A percentile compares a stretch with the other conserved stretches of the same genome.
These are phyloP conservation scores for Brenthis daphne DNA, from an alignment of 2,888 invertebrate species.

Conservation along the genomic window DNA sequence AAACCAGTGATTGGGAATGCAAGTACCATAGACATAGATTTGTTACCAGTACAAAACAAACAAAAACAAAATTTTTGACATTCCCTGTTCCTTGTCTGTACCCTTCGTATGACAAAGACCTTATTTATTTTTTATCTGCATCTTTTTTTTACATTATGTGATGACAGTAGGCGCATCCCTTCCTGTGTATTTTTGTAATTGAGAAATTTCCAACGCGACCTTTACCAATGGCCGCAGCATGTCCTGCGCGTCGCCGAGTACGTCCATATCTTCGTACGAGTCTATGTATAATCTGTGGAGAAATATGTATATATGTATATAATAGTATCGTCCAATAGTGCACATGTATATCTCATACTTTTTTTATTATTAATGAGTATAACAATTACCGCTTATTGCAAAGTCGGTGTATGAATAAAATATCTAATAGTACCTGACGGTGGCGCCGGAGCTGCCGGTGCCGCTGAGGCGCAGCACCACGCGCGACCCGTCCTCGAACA, in stretches of 20 bases:
- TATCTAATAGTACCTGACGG: conserved; percentile 85
- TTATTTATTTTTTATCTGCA: neutral
- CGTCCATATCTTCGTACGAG: conserved; percentile 91
- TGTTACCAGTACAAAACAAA: too few species aligned
- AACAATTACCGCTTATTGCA: too few species aligned
- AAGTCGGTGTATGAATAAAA: neutral
- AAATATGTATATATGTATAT: neutral
- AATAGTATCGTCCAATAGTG: too few species aligned
- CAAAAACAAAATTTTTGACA: too few species aligned
- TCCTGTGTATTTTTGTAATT: conserved; percentile 92
- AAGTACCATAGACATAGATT: too few species aligned
- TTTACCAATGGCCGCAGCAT: conserved; percentile 94
- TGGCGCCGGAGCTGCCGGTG: conserved; percentile 98
- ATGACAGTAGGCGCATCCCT: conserved; percentile 97
- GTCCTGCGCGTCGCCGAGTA: conserved; percentile 84
- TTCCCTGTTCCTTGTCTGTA: too few species aligned
- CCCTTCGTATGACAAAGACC: too few species aligned
- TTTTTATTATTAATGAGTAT: too few species aligned
- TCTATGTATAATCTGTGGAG: conserved; percentile 91
- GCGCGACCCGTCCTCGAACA: conserved; percentile 97
- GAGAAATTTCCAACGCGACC: conserved; percentile 92
- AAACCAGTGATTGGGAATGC: too few species aligned
- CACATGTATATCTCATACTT: too few species aligned
- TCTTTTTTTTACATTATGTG: conserved; percentile 84
- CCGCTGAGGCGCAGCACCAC: conserved; percentile 97